Evolutionary conservation across 53 echinoderm and acorn worm genomes (phyloP), one percentile per base, ranked within the genome.

Genomic region (Paelopatides confundens): DNA sequence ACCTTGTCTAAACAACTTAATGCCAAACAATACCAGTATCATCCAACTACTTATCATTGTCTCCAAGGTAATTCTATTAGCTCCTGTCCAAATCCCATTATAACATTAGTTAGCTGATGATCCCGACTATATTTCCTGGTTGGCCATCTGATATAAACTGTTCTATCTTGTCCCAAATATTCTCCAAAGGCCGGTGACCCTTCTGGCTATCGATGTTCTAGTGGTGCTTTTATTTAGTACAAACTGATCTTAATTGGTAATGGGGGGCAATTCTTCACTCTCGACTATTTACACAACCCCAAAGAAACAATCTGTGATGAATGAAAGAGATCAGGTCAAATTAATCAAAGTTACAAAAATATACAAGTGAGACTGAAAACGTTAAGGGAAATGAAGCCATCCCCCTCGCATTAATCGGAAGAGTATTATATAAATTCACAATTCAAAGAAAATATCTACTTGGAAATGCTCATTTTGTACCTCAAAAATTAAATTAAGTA

Each of bases 301-400:
- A 58, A 58, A 58, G 58, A n/a, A 58, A 58, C 24, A 58, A 58
- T 58, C 58, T 58, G 58, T 58, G 58, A 58, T 58, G 58, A 58
- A 58, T 58, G 58, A 58, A 58, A 58, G 58, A 58, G n/a, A 58
- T 58, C 58, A 58, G 58, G 15, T 58, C 58, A 58, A 21, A 58
- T 58, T 58, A 58, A 58, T 58, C 18, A 23, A 58, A 58, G n/a
- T 6, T 18, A 15, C 5, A 58, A 58, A 58, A 23, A 58, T 23
- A 58, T 21, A 58, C 58, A 58, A 58, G 6, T n/a, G n/a, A 58
- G 24, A 58, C 21, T 58, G 24, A 21, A 58, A 17, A 58, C 21
- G 21, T 23, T 58, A 58, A 21, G 24, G 58, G n/a, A 21, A 58
- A 58, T 48, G 48, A 14, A 14, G 48, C 9, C 48, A 48, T n/a